Conservation (phyloP, 2,888 invertebrate species). For the Craniophora ligustri region DNA sequence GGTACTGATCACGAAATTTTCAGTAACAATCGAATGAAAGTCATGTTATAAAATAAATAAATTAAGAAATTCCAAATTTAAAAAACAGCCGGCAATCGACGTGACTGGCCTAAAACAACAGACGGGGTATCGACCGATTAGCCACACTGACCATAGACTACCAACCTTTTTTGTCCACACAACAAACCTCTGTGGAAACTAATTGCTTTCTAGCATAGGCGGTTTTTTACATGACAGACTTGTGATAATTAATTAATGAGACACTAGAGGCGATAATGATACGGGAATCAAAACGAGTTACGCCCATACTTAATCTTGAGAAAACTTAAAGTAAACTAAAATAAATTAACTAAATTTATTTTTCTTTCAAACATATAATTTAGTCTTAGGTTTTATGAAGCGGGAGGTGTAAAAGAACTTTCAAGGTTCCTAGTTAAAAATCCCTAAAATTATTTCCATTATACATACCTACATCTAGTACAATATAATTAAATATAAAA, state of each 20-base stretch:
- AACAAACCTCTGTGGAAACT: slow-evolving; percentile 36
- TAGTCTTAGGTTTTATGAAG: no score
- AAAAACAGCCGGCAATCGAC: slow-evolving; percentile 20
- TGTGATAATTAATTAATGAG: slow-evolving; percentile 46
- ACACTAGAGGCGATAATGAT: slow-evolving; percentile 14
- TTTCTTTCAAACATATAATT: no score
- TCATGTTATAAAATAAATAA: not conserved
- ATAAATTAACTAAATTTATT: no score
- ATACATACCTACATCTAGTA: not conserved
- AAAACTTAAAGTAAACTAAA: not conserved
- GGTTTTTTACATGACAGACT: slow-evolving; percentile 23
- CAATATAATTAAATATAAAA: no score
- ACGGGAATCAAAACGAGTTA: slow-evolving; percentile 25
- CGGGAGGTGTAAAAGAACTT: no score
- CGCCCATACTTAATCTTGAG: not conserved
- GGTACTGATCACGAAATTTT: not conserved
- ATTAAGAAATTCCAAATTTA: not conserved
- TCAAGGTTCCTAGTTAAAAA: no score
- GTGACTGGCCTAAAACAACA: slow-evolving; percentile 65
- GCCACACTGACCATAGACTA: slow-evolving; percentile 46
- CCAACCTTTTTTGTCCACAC: slow-evolving; percentile 48
- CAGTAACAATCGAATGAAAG: not conserved
- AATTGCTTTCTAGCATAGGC: slow-evolving; percentile 39
- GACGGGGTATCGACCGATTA: slow-evolving; percentile 55
- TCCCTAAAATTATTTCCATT: no score